These are phyloP conservation scores for Leptopilina myrica DNA, from an alignment of 2,888 invertebrate genomes.

Conservation along the genomic window DNA sequence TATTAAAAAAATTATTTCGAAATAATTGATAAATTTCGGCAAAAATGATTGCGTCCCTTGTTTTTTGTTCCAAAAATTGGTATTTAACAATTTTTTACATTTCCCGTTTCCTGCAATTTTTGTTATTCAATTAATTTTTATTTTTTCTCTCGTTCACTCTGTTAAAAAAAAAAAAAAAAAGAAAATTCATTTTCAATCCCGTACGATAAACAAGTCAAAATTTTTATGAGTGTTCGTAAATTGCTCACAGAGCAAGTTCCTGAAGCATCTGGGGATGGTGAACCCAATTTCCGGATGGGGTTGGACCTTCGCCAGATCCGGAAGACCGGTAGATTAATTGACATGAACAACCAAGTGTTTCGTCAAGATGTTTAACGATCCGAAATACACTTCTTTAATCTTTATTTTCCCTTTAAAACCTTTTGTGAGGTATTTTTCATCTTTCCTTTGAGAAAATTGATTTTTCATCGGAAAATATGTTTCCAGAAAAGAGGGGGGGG, in stretches of 20 bases:
- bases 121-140: too few relatives aligned
- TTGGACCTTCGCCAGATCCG: conserved; percentile 63
- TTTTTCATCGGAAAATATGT: background rate
- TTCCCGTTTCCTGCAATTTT: too few relatives aligned
- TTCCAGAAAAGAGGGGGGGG: background rate
- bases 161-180: too few relatives aligned
- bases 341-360: conserved; percentile 60
- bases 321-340: conserved; percentile 66
- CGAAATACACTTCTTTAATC: background rate
- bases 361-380: conserved; percentile 45
- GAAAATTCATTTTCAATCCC: background rate
- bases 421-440: background rate
- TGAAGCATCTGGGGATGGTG: conserved; percentile 54
- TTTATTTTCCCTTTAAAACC: background rate
- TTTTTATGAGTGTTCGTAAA: conserved; percentile 19
- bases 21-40: too few relatives aligned
- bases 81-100: too few relatives aligned
- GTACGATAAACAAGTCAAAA: conserved; percentile 8
- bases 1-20: too few relatives aligned
- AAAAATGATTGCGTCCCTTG: too few relatives aligned
- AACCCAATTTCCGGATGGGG: conserved; percentile 55
- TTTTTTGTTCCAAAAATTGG: too few relatives aligned
- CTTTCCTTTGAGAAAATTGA: background rate
- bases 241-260: conserved; percentile 17
- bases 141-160: too few relatives aligned